Percentiles rank a stretch among this genome's conserved stretches.
phyloP scores from a whole-genome alignment of 2,888 invertebrate species.

The Odontothrips loti region DNA sequence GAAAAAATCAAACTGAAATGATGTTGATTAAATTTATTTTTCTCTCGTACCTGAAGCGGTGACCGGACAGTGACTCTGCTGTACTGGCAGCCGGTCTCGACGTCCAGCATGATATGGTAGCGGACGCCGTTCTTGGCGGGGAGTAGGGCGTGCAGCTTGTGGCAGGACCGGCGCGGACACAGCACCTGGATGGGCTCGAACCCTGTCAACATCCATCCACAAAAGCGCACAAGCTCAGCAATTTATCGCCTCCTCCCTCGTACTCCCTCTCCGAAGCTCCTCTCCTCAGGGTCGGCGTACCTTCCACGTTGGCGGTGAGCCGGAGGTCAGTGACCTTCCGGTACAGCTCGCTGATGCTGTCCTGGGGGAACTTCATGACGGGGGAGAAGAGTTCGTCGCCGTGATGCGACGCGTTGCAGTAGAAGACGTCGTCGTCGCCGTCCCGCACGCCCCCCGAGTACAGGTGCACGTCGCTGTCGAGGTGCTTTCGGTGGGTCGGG shows the following conservation, averaged over 20 bases:
- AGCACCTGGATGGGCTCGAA: slow-evolving; percentile 60
- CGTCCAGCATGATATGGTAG: slow-evolving; percentile 66
- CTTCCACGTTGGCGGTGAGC: slow-evolving; percentile 43
- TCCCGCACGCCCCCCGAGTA: not conserved
- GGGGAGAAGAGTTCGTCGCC: slow-evolving; percentile 41
- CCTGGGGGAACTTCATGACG: slow-evolving; percentile 49
- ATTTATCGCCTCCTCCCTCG: no score
- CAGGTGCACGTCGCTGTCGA: slow-evolving; percentile 5
- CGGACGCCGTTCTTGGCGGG: slow-evolving; percentile 58
- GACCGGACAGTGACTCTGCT: slow-evolving; percentile 64
- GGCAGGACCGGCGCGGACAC: slow-evolving; percentile 60
- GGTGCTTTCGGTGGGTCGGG: not conserved
- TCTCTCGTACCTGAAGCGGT: slow-evolving; percentile 61
- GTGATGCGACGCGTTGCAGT: slow-evolving; percentile 10
- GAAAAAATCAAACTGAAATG: not conserved
- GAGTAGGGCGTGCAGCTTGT: slow-evolving; percentile 61
- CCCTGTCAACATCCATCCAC: slow-evolving; percentile 41
- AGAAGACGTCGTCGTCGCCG: not conserved
- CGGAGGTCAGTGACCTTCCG: slow-evolving; percentile 62
- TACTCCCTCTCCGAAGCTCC: no score
- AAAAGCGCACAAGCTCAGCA: not conserved
- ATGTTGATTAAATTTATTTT: not conserved
- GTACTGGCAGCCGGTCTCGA: slow-evolving; percentile 57
- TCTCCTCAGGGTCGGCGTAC: no score
- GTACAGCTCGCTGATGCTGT: slow-evolving; percentile 55